Evolutionary conservation across 2,888 invertebrate species (phyloP).

Genomic region (Eristalis intricaria): DNA sequence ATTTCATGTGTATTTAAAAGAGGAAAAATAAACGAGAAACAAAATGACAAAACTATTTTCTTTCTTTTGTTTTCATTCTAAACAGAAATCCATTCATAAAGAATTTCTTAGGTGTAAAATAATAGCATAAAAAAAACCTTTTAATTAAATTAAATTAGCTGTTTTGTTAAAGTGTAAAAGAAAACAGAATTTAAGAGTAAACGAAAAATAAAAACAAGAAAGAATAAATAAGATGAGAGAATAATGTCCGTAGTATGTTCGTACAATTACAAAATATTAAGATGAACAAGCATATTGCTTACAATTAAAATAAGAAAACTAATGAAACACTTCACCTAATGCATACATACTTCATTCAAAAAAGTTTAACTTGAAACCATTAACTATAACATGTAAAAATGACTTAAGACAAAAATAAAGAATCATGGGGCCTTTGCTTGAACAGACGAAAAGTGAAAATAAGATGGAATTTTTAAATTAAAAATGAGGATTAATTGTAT

Average conservation of each 20-base stretch:
- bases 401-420: conserved; percentile 8
- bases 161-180: neutral
- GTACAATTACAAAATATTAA: conserved; percentile 33
- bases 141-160: neutral
- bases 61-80: conserved; percentile 16
- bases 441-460: conserved; percentile 4
- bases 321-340: conserved; percentile 16
- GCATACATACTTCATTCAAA: conserved; percentile 25
- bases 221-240: conserved; percentile 15
- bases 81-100: conserved; percentile 6
- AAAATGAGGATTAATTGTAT: neutral
- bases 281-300: conserved; percentile 55
- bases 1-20: conserved; percentile 66
- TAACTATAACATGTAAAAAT: conserved; percentile 10
- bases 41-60: conserved; percentile 30
- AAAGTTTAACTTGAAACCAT: neutral
- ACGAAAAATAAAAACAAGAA: conserved; percentile 28
- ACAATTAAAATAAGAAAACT: conserved; percentile 19
- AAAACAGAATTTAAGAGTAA: neutral
- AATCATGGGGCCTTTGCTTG: conserved; percentile 30
- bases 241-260: conserved; percentile 52
- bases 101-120: conserved; percentile 37
- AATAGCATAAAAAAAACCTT: conserved; percentile 7
- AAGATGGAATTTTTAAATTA: neutral
- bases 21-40: conserved; percentile 43